Conservation (phyloP, 1,140 invertebrate species). For the Sycobia sp. region DNA sequence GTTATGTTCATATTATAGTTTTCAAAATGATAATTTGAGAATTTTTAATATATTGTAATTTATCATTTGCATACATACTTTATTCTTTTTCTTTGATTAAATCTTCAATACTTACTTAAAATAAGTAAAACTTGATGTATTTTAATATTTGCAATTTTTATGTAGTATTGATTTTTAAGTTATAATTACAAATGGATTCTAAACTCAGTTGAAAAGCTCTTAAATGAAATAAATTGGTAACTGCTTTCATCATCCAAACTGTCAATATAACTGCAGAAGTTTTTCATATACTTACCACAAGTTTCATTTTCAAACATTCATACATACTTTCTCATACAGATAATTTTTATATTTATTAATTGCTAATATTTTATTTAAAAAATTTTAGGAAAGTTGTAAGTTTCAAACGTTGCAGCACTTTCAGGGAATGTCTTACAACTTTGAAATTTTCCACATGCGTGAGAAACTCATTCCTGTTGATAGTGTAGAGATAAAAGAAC, state of each 20-base stretch:
- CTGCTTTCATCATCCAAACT: constrained; percentile 8
- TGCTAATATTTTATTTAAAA: constrained; percentile 28
- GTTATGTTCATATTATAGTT: background rate
- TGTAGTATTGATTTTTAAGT: constrained; percentile 1
- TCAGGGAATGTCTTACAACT: constrained; percentile 96
- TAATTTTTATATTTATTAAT: background rate
- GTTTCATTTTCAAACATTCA: constrained; percentile 19
- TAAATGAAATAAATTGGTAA: background rate
- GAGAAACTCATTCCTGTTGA: constrained; percentile 99
- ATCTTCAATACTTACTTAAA: background rate
- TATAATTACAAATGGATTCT: too few species aligned
- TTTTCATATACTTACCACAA: constrained; percentile 5
- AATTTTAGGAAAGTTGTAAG: constrained; percentile 33
- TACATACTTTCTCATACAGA: background rate
- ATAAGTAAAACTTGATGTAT: background rate
- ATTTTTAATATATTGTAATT: background rate
- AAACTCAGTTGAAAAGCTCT: too few species aligned
- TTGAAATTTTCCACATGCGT: constrained; percentile 98
- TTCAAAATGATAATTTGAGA: background rate
- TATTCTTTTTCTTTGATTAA: too few species aligned
- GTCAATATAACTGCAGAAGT: constrained; percentile 3
- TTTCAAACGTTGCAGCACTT: constrained; percentile 43
- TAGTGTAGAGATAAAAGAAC: constrained; percentile 91
- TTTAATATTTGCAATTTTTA: background rate
- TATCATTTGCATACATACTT: background rate